Percentiles rank a stretch among this genome's conserved stretches.
phyloP scores from a whole-genome alignment of 1,140 invertebrate genomes.

The Pogonus chalceus region DNA sequence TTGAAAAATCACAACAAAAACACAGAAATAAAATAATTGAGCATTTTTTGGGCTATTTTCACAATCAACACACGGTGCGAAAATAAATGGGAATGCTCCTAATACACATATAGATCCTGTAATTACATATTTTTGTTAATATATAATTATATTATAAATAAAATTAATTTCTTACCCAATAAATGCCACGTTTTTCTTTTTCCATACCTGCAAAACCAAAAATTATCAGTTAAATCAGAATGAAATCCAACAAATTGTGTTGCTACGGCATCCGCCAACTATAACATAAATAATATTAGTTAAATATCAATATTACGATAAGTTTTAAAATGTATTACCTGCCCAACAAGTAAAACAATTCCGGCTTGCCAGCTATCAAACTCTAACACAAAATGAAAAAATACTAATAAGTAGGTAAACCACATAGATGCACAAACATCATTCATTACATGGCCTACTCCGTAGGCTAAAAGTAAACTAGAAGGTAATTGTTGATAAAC shows the following conservation, averaged over 20 bases:
- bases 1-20: constrained; percentile 90
- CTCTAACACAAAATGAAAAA: constrained; percentile 73
- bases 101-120: constrained; percentile 68
- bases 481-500: constrained; percentile 29
- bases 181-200: constrained; percentile 88
- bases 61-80: constrained; percentile 70
- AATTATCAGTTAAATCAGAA: constrained; percentile 62
- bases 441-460: constrained; percentile 82
- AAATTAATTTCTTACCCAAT: constrained; percentile 50
- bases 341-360: constrained; percentile 70
- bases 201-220: constrained; percentile 63
- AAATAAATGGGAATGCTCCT: constrained; percentile 82
- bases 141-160: background rate
- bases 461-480: constrained; percentile 37
- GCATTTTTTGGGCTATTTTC: constrained; percentile 52
- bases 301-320: constrained; percentile 1
- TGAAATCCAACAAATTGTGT: constrained; percentile 85
- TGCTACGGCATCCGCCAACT: constrained; percentile 73
- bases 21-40: constrained; percentile 76
- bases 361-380: constrained; percentile 70
- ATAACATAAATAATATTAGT: constrained; percentile 3
- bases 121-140: constrained; percentile 14
- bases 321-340: constrained; percentile 34
- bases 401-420: constrained; percentile 95
- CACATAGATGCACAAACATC: constrained; percentile 94